Conservation (phyloP, 2,888 invertebrate genomes). For the Heliconius charithonia region DNA sequence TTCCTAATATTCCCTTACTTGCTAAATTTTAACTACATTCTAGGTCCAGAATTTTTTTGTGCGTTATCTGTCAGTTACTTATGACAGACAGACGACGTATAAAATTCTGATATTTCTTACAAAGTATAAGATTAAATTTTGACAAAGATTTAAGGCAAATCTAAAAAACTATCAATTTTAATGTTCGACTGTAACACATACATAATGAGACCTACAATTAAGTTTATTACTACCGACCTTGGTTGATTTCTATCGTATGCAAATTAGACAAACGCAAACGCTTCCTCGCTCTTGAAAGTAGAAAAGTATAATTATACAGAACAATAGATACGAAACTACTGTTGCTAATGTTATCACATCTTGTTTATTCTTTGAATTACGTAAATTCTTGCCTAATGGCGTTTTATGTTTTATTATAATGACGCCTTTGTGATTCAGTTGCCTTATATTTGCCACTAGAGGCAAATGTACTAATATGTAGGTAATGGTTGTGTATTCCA, state of each 20-base stretch:
- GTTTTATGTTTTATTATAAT: neutral
- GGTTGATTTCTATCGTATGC: constrained; percentile 78
- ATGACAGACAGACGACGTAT: no score
- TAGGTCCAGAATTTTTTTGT: no score
- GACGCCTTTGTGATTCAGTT: neutral
- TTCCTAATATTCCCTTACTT: no score
- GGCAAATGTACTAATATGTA: no score
- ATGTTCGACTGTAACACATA: constrained; percentile 50
- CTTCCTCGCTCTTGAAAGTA: constrained; percentile 79
- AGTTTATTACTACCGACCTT: constrained; percentile 70
- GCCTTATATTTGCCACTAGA: neutral
- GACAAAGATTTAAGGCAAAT: no score
- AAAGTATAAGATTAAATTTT: no score
- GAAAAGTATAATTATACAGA: constrained; percentile 68
- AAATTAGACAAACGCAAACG: constrained; percentile 60
- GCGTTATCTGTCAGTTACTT: no score
- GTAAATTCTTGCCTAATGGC: constrained; percentile 9
- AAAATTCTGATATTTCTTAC: no score
- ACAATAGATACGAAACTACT: constrained; percentile 57
- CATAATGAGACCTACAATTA: constrained; percentile 65
- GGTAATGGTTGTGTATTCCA: neutral
- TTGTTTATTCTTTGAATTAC: constrained; percentile 19
- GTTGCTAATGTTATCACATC: constrained; percentile 7
- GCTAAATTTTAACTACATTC: no score
- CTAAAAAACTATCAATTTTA: neutral